These are phyloP conservation scores for Nephotettix cincticeps DNA, from an alignment of 1,140 invertebrate genomes.

Conservation along the genomic window DNA sequence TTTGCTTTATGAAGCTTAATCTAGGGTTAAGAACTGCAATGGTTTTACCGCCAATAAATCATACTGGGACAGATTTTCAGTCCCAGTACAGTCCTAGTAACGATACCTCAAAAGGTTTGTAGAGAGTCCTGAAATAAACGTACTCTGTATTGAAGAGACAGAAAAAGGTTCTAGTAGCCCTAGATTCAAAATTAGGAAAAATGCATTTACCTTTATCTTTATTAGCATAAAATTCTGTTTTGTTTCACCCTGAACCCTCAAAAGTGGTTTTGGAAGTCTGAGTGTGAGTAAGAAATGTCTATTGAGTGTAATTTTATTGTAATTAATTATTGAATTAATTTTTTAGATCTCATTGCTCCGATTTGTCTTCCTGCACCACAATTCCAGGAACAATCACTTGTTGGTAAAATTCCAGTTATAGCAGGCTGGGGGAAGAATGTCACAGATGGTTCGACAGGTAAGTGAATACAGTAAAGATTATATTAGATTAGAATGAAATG, in stretches of 20 bases:
- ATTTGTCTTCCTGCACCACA: not conserved
- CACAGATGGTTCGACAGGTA: too few species aligned
- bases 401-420: not conserved
- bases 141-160: not conserved
- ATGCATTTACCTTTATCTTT: not conserved
- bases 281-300: not conserved
- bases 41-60: too few species aligned
- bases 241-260: not conserved
- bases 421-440: slow-evolving; percentile 2
- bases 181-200: not conserved
- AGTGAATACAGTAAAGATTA: too few species aligned
- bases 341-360: not conserved
- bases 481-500: too few species aligned
- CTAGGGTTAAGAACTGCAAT: too few species aligned
- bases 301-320: not conserved
- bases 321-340: not conserved
- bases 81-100: too few species aligned
- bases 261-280: not conserved
- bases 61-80: too few species aligned
- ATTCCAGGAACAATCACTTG: not conserved
- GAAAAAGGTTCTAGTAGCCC: not conserved
- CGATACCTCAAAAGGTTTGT: too few species aligned
- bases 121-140: too few species aligned
- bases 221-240: not conserved
- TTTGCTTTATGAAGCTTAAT: too few species aligned